phyloP scores from a whole-genome alignment of 1,140 invertebrate genomes.

The Stenopsyche tienmushanensis region DNA sequence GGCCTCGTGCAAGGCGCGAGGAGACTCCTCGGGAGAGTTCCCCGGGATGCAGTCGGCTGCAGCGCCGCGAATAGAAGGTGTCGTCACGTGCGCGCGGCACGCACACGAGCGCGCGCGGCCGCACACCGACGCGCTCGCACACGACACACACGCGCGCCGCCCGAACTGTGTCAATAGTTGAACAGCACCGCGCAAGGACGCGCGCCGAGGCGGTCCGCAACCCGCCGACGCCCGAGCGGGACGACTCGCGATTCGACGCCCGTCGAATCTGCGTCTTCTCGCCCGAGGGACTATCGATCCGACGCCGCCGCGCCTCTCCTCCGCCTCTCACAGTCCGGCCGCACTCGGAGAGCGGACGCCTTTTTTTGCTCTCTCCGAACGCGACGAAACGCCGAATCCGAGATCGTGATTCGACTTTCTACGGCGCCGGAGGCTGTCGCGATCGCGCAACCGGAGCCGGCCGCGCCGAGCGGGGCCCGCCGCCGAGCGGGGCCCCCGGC shows the following conservation, averaged over 20 bases:
- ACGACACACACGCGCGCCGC: conserved; percentile 5
- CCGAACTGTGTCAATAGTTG: conserved; percentile 37
- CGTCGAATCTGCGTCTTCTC: not conserved
- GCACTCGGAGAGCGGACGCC: not conserved
- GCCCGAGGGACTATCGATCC: not conserved
- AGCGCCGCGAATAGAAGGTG: not conserved
- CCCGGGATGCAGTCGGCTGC: not conserved
- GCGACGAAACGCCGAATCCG: conserved; percentile 12
- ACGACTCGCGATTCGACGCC: not conserved
- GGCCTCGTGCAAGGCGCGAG: too few species aligned
- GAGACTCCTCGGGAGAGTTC: too few species aligned
- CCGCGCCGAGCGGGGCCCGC: too few species aligned
- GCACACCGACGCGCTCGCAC: too few species aligned
- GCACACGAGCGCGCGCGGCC: not conserved
- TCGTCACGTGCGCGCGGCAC: not conserved
- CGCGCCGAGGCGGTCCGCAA: not conserved
- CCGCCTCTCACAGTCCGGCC: too few species aligned
- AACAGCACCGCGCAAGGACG: conserved; percentile 37
- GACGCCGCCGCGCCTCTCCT: too few species aligned
- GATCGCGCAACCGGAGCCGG: conserved; percentile 3
- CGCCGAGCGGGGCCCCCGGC: too few species aligned
- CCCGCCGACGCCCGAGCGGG: not conserved
- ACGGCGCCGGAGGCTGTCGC: conserved; percentile 15
- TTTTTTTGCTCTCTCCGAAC: conserved; percentile 15
- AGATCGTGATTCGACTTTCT: conserved; percentile 25